phyloP scores from a whole-genome alignment of 2,113 vertebrate species.

The Colinus virginianus region DNA sequence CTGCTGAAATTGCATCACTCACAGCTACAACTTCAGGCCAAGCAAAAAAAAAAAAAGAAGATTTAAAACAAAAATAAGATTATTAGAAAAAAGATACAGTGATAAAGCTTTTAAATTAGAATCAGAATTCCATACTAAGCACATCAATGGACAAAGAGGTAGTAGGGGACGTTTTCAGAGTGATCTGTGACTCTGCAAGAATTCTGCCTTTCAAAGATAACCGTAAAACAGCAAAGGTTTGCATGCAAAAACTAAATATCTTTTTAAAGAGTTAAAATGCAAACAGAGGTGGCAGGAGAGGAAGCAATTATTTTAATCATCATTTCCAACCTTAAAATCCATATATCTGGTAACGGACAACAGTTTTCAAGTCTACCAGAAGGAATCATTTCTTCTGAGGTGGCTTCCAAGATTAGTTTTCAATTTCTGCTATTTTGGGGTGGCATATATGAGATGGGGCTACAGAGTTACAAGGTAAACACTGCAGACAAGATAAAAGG shows the following conservation, averaged over 20 bases:
- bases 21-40: neutral
- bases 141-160: neutral
- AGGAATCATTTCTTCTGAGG: neutral
- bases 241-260: neutral
- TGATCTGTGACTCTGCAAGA: neutral
- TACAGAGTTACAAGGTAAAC: neutral
- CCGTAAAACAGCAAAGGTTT: neutral
- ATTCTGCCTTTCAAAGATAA: neutral
- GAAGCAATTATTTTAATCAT: neutral
- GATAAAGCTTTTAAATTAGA: neutral
- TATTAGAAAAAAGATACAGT: too few relatives aligned
- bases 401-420: neutral
- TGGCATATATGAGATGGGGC: neutral
- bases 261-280: neutral
- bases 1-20: neutral
- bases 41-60: neutral
- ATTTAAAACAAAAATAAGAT: neutral
- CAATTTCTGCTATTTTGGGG: neutral
- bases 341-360: neutral
- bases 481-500: neutral
- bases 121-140: neutral
- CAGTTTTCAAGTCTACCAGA: neutral
- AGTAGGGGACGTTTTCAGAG: neutral
- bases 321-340: neutral
- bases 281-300: neutral